These are phyloP conservation scores for Quadroppia sp. DNA, from an alignment of 2,888 invertebrate species.

Conservation along the genomic window DNA sequence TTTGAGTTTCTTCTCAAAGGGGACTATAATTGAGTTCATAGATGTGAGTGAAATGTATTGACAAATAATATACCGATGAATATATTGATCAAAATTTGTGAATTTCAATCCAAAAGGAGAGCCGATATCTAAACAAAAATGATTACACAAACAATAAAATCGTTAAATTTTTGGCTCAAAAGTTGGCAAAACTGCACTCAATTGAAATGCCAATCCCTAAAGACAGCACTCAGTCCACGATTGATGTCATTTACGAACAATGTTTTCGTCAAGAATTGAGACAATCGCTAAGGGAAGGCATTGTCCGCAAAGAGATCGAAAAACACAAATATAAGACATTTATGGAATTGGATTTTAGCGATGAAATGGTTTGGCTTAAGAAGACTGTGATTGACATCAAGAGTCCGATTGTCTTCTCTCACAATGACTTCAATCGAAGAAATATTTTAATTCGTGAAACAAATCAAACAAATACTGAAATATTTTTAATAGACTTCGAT, in stretches of 20 bases:
- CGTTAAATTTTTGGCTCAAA: neutral
- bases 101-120: neutral
- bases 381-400: neutral
- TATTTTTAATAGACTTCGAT: slow-evolving; percentile 36
- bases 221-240: neutral
- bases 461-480: neutral
- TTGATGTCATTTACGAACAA: neutral
- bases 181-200: slow-evolving; percentile 27
- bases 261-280: neutral
- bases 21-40: neutral
- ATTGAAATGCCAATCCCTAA: slow-evolving; percentile 20
- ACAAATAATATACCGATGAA: neutral
- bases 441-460: slow-evolving; percentile 33
- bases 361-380: neutral
- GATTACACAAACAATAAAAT: slow-evolving; percentile 7
- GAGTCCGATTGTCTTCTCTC: slow-evolving; percentile 28
- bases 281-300: neutral
- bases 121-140: slow-evolving; percentile 11
- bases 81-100: neutral
- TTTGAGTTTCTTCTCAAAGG: neutral
- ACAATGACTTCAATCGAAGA: slow-evolving; percentile 36
- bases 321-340: neutral
- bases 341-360: neutral
- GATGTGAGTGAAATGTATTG: neutral
- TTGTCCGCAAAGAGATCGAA: neutral